Base-by-base conservation (phyloP, 2,113 vertebrate species). In the Equus przewalskii region DNA sequence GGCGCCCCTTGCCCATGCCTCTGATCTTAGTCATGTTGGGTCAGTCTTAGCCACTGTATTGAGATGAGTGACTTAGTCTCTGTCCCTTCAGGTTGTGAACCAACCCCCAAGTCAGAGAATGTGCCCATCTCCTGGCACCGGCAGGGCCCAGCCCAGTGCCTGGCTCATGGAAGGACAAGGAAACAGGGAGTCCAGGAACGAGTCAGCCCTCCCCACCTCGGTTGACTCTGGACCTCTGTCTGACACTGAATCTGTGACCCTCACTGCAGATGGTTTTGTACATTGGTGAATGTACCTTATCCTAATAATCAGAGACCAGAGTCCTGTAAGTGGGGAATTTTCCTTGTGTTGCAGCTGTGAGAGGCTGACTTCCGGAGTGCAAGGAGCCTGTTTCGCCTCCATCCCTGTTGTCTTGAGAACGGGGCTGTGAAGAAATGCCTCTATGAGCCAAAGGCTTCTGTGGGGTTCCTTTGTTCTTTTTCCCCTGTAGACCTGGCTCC, bases 291-390 rank as follows among this genome's bases (percentile, higher is more conserved):
- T 44, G 26, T 16, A 22, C 26, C 22, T 65, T 12, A 33, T 62
- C 90, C 72, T 46, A 54, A 69, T 60, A 33, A 2, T 76, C 86
- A 64, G 18, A 65, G 6, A 56, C 30, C 26, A 10, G 33, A 44
- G 56, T 19, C 9, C 67, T 69, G 18, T n/a, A 12, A 41, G 14
- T 9, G 18, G 26, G 11, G 19, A 5, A 11, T 19, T 69, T 54
- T 21, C 3, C 65, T 24, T 6, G 1, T 6, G 7, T 6, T 1
- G 19, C 4, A 14, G 7, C 10, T 2, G 0, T 9, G n/a, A 21
- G 18, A 46, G 21, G 46, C 26, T 36, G 69, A 75, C 14, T 19
- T 11, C 2, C 14, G 36, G 69, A 4, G 60, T 7, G 7, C 10
- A 26, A 22, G 54, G 6, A 13, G 12, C 19, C 21, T 6, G 0